A percentile compares a stretch with the other conserved stretches of the same genome.
phyloP scores from a whole-genome alignment of 2,797 vertebrate genomes.

The Triplophysa yarkandensis region DNA sequence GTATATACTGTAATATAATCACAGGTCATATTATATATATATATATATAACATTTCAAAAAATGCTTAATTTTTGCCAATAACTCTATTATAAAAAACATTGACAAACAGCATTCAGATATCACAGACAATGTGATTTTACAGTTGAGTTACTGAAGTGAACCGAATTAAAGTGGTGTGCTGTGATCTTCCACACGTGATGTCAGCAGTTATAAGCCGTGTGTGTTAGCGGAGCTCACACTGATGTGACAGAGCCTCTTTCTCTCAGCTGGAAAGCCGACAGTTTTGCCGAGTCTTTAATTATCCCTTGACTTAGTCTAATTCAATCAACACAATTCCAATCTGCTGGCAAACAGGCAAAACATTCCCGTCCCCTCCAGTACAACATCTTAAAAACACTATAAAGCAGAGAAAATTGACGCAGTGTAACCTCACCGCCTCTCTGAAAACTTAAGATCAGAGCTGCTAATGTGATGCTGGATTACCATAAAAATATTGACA shows the following conservation, averaged over 20 bases:
- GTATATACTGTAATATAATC: too few species aligned
- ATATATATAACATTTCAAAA: too few species aligned
- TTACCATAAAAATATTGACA: constrained; percentile 5
- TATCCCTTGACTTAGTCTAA: constrained; percentile 82
- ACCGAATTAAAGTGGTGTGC: constrained; percentile 62
- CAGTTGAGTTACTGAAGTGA: constrained; percentile 32
- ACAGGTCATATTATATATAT: too few species aligned
- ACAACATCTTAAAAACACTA: constrained; percentile 64
- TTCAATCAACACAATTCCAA: constrained; percentile 83
- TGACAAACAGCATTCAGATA: not conserved
- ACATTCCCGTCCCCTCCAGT: constrained; percentile 51
- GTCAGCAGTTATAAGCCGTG: constrained; percentile 75
- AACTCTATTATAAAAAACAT: too few species aligned
- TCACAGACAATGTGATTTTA: not conserved
- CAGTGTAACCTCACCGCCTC: constrained; percentile 69
- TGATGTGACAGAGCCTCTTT: constrained; percentile 80
- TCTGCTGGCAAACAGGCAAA: constrained; percentile 76
- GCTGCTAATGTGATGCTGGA: not conserved
- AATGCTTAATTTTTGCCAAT: too few species aligned
- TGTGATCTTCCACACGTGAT: constrained; percentile 72
- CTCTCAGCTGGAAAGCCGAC: constrained; percentile 77
- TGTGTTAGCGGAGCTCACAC: constrained; percentile 71
- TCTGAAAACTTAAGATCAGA: constrained; percentile 50
- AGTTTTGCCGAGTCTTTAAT: constrained; percentile 82
- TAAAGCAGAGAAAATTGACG: constrained; percentile 71